Base-by-base conservation (phyloP, 2,797 vertebrate genomes). In the Scomberomorus guttatus region DNA sequence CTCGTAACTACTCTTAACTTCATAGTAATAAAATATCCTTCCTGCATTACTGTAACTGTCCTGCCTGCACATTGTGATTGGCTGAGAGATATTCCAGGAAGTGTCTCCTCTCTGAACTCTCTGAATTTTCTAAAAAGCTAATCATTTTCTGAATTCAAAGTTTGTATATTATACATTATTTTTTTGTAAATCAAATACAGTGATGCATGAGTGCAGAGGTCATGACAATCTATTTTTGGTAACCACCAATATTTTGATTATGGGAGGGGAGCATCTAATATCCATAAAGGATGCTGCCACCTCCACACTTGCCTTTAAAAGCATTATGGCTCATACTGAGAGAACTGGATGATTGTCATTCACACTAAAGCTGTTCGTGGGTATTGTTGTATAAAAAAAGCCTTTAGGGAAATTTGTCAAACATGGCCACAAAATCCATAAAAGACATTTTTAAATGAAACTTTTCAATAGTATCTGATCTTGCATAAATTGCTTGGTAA, bases 381-480 rank as follows among this genome's bases (percentile, higher is more conserved):
- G 52, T 56, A 67, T 24, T 57, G 57, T 37, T 71, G n/a, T 78
- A 64, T 73, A 67, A 62, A 79, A 79, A 64, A 72, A 46, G 50
- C 42, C 32, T 25, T 22, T 1, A 3, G 69, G 1, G 67, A 80
- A 80, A 80, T 72, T 46, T 78, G 39, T 60, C 57, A 74, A 25
- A 11, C 2, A 48, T 11, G 20, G 9, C 57, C 62, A 46, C 34
- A 55, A 22, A 15, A 27, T 58, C 9, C 14, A 63, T 12, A 75
- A 44, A 59, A 15, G 70, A 22, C 25, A 20, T 4, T 66, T 67
- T 74, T 37, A 44, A 44, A 44, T 46, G 10, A 54, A 27, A 61
- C n/a, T 20, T 25, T 67, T 62, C 17, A 44, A 34, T 9, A 2
- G 34, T 61, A 39, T 62, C 18, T 17, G 24, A 62, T 54, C 2